Conservation (phyloP, 2,113 vertebrate species). For the Zosterops borbonicus region DNA sequence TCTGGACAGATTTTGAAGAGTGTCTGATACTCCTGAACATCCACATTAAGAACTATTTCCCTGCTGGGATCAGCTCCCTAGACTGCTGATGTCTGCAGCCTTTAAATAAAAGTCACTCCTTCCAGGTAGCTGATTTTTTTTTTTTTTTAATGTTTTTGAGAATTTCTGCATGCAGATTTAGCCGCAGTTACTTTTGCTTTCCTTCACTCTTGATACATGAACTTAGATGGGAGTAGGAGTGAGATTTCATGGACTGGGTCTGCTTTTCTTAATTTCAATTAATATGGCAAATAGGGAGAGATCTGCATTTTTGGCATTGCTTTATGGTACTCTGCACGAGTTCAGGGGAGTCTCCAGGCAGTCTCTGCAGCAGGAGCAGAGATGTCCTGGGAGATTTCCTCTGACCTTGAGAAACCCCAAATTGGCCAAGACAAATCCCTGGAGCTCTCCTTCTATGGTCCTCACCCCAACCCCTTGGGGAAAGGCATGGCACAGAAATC, state of each 20-base stretch:
- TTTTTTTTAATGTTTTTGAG: neutral
- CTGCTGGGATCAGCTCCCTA: neutral
- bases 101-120: constrained; percentile 3
- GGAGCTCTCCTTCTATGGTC: neutral
- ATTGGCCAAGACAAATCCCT: neutral
- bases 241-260: neutral
- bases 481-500: accelerated
- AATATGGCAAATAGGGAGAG: neutral
- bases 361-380: neutral
- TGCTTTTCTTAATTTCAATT: neutral
- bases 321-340: neutral
- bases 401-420: neutral
- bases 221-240: neutral
- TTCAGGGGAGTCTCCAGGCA: neutral
- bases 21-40: neutral
- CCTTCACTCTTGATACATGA: neutral
- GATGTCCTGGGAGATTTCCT: neutral
- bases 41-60: neutral
- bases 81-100: neutral
- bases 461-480: neutral
- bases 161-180: neutral
- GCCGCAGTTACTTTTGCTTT: neutral
- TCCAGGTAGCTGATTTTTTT: neutral
- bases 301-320: neutral
- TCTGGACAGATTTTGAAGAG: neutral